Conservation (phyloP, 2,113 vertebrate genomes). For the Hiodon alosoides region DNA sequence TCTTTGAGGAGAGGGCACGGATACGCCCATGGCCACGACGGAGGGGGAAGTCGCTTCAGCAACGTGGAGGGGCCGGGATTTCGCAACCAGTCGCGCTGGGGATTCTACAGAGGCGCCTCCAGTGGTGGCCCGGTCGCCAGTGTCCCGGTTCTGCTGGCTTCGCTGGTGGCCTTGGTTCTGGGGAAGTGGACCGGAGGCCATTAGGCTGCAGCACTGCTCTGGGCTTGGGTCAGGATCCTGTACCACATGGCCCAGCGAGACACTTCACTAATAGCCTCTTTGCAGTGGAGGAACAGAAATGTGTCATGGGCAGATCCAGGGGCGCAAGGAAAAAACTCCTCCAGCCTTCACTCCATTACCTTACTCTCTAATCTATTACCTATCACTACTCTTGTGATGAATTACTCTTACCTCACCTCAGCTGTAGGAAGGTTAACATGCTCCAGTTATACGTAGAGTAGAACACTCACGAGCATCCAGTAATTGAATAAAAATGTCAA, state of each 20-base stretch:
- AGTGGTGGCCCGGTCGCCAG: not conserved
- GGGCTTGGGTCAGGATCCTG: not conserved
- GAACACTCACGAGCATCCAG: no score
- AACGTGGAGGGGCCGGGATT: not conserved
- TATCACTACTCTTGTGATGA: no score
- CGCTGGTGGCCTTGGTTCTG: not conserved
- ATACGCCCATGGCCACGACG: conserved; percentile 28
- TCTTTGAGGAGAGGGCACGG: conserved; percentile 39
- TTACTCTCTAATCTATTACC: no score
- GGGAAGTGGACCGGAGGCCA: conserved; percentile 1
- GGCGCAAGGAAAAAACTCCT: no score
- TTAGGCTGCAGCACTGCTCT: not conserved
- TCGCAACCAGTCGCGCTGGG: not conserved
- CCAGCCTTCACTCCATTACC: no score
- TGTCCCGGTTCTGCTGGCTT: not conserved
- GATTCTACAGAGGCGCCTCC: not conserved
- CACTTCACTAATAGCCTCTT: not conserved
- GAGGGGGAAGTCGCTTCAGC: not conserved
- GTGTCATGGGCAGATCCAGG: no score
- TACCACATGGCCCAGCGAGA: no score
- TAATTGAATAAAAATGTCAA: no score
- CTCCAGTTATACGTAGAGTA: no score
- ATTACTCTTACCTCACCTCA: no score
- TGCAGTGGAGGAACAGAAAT: no score
- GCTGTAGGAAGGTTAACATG: no score